Percentiles rank a stretch among this genome's conserved stretches.
These are phyloP conservation scores for Fulmarus glacialis DNA, from an alignment of 2,113 vertebrate genomes.

Conservation along the genomic window DNA sequence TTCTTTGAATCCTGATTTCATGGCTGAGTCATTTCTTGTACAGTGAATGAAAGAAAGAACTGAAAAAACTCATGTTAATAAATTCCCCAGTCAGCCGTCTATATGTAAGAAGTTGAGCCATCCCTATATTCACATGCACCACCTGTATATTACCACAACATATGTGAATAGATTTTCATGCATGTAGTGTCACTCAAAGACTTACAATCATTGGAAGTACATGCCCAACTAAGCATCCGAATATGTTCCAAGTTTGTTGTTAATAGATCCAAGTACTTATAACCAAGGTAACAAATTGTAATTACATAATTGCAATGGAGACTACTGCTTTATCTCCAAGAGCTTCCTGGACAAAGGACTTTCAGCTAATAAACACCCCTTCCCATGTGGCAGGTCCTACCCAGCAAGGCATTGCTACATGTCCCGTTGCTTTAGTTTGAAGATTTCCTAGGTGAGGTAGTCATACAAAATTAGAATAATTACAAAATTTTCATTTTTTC, in stretches of 20 bases:
- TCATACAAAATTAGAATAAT: not conserved
- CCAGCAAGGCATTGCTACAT: not conserved
- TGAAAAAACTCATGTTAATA: not conserved
- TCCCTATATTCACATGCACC: not conserved
- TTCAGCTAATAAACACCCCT: not conserved
- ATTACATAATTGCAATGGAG: not conserved
- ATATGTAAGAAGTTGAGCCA: not conserved
- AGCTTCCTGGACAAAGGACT: not conserved
- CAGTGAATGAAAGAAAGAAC: not conserved
- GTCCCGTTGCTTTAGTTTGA: not conserved
- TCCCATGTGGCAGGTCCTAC: not conserved
- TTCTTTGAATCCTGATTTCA: not conserved
- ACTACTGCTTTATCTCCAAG: not conserved
- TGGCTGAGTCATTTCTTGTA: not conserved
- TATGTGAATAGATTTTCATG: not conserved
- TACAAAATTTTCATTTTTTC: not conserved
- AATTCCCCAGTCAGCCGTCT: not conserved
- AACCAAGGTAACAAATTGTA: not conserved
- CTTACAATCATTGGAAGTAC: not conserved
- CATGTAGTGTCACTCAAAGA: not conserved
- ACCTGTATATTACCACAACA: not conserved
- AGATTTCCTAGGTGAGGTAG: not conserved
- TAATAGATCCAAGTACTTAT: not conserved
- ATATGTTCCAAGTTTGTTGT: not conserved
- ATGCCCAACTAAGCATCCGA: not conserved